Evolutionary conservation across 2,797 vertebrate genomes (phyloP), one percentile per base, ranked within the genome.

Genomic region (Phalanger gymnotis): DNA sequence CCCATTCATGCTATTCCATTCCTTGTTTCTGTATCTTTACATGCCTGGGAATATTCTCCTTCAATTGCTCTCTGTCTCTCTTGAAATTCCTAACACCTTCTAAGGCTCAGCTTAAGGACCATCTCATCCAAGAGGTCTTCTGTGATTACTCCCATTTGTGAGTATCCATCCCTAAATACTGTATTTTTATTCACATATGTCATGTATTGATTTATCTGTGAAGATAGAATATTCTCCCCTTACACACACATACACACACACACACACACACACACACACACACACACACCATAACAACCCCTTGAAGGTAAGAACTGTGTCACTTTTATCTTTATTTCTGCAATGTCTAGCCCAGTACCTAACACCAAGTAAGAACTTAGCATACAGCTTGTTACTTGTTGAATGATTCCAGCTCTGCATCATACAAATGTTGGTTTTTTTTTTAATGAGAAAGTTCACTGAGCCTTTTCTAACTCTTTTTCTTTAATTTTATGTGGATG

Each of bases 381-480:
- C n/a, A 81, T 25, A 47, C 27, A 40, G 1, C 40, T 0, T 0
- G 47, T 81, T 81, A 40, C 2, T 47, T 81, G 40, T 81, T 47
- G 22, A 81, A 81, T 81, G 22, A 81, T 81, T 81, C 16, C 6
- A 40, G 19, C 6, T 27, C 40, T 81, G 9, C 2, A 81, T 47
- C 19, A 81, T 22, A 47, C 0, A 47, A 81, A 47, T n/a, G n/a
- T n/a, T n/a, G n/a, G n/a, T n/a, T n/a, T n/a, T n/a, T n/a, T 92
- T 93, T 90, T 93, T 91, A n/a, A 40, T 13, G 81, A 94, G 55
- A 19, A 95, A 61, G 31, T 92, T 91, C 73, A 19, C 54, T 90
- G 47, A 93, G 66, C 54, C 57, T 91, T 91, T 92, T 95, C n/a
- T 94, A 90, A 31, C 73, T 87, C 52, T 61, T 92, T 27, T n/a